phyloP scores from a whole-genome alignment of 2,113 vertebrate species.

The Oriolus oriolus region DNA sequence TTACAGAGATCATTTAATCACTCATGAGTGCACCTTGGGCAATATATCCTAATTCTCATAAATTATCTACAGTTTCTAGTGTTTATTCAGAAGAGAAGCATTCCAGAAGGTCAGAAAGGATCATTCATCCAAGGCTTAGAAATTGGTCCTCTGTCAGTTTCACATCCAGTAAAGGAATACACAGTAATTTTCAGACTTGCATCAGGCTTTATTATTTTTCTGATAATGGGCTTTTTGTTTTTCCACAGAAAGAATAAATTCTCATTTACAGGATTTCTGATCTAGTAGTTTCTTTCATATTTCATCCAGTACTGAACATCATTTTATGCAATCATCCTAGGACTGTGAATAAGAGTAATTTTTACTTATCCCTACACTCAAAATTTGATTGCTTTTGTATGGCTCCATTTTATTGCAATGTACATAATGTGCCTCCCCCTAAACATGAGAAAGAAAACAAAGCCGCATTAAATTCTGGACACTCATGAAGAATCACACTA shows the following conservation, averaged over 20 bases:
- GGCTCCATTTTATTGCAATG: background rate
- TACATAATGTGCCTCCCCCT: background rate
- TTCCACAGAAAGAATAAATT: background rate
- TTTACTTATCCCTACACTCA: background rate
- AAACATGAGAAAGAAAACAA: background rate
- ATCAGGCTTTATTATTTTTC: background rate
- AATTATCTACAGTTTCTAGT: slow-evolving; percentile 10
- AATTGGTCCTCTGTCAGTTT: background rate
- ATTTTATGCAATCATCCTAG: background rate
- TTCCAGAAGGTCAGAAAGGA: slow-evolving; percentile 3
- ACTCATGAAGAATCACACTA: background rate
- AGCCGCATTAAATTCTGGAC: background rate
- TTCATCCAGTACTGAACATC: background rate
- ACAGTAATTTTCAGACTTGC: background rate
- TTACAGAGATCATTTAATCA: slow-evolving; percentile 31
- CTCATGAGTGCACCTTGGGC: background rate
- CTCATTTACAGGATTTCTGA: background rate
- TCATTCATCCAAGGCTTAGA: background rate
- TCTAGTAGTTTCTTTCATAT: background rate
- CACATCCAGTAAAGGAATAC: background rate
- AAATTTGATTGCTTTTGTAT: background rate
- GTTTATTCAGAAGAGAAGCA: background rate
- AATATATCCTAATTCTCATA: background rate
- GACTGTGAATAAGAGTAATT: background rate
- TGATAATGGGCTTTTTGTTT: background rate